Percentiles rank a stretch among this genome's conserved stretches.
These are phyloP conservation scores for Chrysochloris asiatica DNA, from an alignment of 2,113 vertebrate genomes.

Conservation along the genomic window DNA sequence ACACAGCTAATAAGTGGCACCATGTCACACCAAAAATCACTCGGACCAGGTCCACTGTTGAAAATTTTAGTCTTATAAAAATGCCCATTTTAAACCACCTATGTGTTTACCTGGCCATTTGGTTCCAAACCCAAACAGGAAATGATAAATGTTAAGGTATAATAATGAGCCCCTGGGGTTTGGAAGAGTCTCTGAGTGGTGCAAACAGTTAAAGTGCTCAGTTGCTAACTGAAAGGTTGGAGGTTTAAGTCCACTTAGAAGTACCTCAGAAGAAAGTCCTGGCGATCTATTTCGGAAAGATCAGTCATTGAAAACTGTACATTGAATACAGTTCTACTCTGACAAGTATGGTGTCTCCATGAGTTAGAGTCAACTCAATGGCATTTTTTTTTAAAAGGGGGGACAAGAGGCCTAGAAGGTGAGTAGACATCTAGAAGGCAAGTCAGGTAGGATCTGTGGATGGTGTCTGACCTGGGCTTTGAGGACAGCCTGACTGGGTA, in stretches of 20 bases:
- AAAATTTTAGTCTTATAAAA: neutral
- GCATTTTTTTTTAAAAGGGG: neutral
- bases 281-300: too few relatives aligned
- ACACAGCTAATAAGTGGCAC: neutral
- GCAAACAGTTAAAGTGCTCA: neutral
- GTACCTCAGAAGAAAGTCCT: too few relatives aligned
- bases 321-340: too few relatives aligned
- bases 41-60: too few relatives aligned
- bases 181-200: neutral
- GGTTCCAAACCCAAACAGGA: neutral
- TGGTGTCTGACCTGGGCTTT: neutral
- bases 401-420: neutral
- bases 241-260: neutral
- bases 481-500: neutral
- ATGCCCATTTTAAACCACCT: neutral
- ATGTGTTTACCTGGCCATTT: neutral
- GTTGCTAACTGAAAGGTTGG: neutral
- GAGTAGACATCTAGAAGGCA: neutral
- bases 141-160: neutral
- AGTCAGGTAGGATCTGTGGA: too few relatives aligned
- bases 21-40: fast-evolving
- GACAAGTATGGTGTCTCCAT: too few relatives aligned
- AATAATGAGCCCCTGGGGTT: neutral
- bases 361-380: neutral
- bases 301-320: too few relatives aligned